Percentiles rank a stretch among this genome's conserved stretches.
These are phyloP conservation scores for Drosophila austrosaltans DNA, from an alignment of 2,888 invertebrate species.

Conservation along the genomic window DNA sequence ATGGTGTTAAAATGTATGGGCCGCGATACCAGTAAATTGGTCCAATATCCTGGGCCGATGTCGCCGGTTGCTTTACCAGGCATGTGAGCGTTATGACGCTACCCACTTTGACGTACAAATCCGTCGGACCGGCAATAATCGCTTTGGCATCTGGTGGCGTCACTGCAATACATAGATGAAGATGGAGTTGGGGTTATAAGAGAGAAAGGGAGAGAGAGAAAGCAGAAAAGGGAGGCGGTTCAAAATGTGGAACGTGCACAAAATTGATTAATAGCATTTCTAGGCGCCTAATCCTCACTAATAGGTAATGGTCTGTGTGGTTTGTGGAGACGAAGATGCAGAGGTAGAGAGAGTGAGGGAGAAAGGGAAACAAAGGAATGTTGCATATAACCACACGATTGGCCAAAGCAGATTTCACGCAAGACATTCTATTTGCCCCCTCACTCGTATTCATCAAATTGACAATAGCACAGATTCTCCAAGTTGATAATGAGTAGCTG, in stretches of 20 bases:
- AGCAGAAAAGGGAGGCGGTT: conserved; percentile 18
- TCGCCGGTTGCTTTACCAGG: conserved; percentile 87
- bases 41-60: conserved; percentile 86
- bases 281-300: conserved; percentile 32
- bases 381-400: conserved; percentile 38
- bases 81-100: conserved; percentile 89
- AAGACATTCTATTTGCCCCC: conserved; percentile 9
- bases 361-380: conserved; percentile 4
- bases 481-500: conserved; percentile 3
- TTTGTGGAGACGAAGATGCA: not conserved
- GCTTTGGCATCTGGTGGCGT: conserved; percentile 87
- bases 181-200: not conserved
- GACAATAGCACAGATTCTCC: conserved; percentile 7
- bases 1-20: conserved; percentile 82
- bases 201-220: conserved; percentile 17
- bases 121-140: conserved; percentile 87
- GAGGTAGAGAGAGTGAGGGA: no score
- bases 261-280: conserved; percentile 74
- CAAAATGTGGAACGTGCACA: conserved; percentile 44
- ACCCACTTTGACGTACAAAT: conserved; percentile 90
- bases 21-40: conserved; percentile 90
- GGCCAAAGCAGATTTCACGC: conserved; percentile 30
- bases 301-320: conserved; percentile 23
- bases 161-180: conserved; percentile 60
- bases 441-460: not conserved